Conservation (phyloP, 2,113 vertebrate genomes). For the Gopherus flavomarginatus region DNA sequence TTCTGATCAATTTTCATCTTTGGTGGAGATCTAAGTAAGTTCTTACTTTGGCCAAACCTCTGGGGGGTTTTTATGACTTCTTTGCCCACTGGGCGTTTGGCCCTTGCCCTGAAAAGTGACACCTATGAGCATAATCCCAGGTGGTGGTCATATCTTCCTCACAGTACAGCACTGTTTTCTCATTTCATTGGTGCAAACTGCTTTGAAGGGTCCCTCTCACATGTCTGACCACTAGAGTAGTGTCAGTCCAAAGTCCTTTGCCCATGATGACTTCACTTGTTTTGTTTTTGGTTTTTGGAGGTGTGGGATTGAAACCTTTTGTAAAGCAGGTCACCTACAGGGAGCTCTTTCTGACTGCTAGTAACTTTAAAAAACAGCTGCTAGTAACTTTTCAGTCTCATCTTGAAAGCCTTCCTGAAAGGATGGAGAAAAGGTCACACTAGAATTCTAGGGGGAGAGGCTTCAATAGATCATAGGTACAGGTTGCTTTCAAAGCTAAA, state of each 20-base stretch:
- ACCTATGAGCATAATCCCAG: neutral
- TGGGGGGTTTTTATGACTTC: neutral
- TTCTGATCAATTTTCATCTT: neutral
- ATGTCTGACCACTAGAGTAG: neutral
- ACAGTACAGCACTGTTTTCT: neutral
- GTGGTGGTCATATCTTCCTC: neutral
- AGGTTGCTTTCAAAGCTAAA: constrained; percentile 30
- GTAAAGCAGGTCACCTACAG: neutral
- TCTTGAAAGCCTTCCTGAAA: neutral
- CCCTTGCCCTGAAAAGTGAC: neutral
- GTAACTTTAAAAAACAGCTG: neutral
- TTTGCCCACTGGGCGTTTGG: neutral
- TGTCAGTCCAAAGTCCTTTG: neutral
- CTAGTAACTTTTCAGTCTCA: neutral
- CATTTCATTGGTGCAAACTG: neutral
- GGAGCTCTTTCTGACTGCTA: neutral
- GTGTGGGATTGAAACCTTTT: neutral
- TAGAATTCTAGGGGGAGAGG: constrained; percentile 10
- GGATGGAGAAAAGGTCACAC: constrained; percentile 39
- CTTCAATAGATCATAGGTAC: neutral
- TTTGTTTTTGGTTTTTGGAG: neutral
- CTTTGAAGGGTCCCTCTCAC: neutral
- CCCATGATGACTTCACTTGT: neutral
- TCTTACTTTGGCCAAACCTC: neutral
- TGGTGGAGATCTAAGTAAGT: neutral